Evolutionary conservation across 1,140 invertebrate species (phyloP), one percentile per base, ranked within the genome.

Genomic region (Zophobas atratus): DNA sequence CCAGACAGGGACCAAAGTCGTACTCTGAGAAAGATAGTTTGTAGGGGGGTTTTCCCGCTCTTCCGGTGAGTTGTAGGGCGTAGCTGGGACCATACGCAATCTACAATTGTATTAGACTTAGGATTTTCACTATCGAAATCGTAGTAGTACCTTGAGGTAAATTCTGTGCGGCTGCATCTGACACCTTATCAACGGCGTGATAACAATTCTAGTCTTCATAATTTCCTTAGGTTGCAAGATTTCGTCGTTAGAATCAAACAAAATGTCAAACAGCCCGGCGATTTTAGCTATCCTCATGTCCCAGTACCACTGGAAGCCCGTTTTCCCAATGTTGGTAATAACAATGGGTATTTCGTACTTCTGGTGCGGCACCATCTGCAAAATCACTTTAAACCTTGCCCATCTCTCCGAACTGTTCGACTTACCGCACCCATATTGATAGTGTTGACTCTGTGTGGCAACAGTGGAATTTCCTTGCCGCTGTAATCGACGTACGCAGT

Each of bases 1-100:
- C 77, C 53, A 88, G 84, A 75, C 87, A 88, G 8, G 83, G 77
- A 1, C 88, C 88, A 83, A 89, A 89, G 77, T 89, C 80, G 56
- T 86, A 85, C 35, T 81, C 75, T 33, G 49, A 71, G 72, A 88
- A 87, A 43, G 84, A 88, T 67, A 89, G 88, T 35, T 84, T 82
- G 36, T 86, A 63, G 1, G 77, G 71, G 0, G 84, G 63, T 55
- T 80, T 81, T 43, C 77, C 83, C 0, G 82, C 84, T 1, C 57
- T 77, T 6, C 84, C 85, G 70, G 81, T 86, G 0, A 88, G 51
- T 35, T 84, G 70, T 6, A 89, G 75, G n/a, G 73, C 78, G 72
- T 87, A 88, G 1, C 77, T 83, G 1, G 87, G 85, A 0, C 88
- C 88, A 71, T 84, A 84, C 35, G 81, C 79, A 48, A 89, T 85